phyloP scores from a whole-genome alignment of 2,888 invertebrate species.

The Eupsilia transversa region DNA sequence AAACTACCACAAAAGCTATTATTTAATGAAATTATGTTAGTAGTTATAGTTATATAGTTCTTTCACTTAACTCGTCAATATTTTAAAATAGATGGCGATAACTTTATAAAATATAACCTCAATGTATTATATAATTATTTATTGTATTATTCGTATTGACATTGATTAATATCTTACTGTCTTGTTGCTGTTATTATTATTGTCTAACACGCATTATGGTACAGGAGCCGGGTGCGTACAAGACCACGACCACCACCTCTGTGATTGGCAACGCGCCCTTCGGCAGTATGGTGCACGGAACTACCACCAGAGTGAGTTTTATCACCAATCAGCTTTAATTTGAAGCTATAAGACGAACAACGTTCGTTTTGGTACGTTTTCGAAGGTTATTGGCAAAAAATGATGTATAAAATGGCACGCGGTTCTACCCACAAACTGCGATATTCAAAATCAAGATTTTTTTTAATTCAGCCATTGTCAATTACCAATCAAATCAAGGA shows the following conservation, averaged over 20 bases:
- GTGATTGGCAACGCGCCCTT: conserved; percentile 87
- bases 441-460: too few species aligned
- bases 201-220: neutral
- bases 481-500: too few species aligned
- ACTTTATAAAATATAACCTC: neutral
- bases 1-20: neutral
- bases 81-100: too few species aligned
- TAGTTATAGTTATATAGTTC: too few species aligned
- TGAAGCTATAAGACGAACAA: neutral
- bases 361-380: too few species aligned
- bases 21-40: too few species aligned
- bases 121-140: conserved; percentile 13
- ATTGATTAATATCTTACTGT: neutral
- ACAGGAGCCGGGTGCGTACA: conserved; percentile 86
- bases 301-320: conserved; percentile 80
- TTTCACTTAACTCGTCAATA: too few species aligned
- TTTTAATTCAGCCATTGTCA: too few species aligned
- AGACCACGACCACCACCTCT: conserved; percentile 84
- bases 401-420: too few species aligned
- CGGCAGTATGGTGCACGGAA: conserved; percentile 84
- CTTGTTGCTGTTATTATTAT: too few species aligned
- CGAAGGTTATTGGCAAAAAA: too few species aligned
- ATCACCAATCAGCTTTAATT: neutral
- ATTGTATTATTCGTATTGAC: neutral
- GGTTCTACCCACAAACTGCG: too few species aligned